phyloP scores from a whole-genome alignment of 2,113 vertebrate species.

The Danionella cerebrum region DNA sequence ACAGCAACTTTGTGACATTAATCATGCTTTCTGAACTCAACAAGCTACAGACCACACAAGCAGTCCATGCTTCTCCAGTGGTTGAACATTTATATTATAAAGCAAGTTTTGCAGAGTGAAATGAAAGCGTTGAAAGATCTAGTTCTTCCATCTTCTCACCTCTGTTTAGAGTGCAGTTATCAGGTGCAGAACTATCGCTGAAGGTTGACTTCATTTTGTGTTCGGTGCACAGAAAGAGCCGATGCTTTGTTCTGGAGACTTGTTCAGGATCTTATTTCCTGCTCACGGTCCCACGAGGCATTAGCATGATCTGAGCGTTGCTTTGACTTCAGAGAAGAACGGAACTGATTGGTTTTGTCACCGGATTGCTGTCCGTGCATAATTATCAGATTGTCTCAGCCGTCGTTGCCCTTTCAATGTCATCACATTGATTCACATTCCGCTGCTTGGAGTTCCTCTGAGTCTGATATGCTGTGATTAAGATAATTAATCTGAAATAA shows the following conservation, averaged over 20 bases:
- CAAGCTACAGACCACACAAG: no score
- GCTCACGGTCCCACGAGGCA: background rate
- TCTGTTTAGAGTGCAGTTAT: no score
- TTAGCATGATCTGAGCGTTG: background rate
- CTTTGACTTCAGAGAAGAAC: slow-evolving; percentile 6
- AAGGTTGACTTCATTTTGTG: no score
- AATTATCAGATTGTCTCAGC: slow-evolving; percentile 15
- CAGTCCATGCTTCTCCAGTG: no score
- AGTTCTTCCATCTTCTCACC: no score
- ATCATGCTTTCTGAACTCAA: no score
- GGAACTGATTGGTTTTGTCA: slow-evolving; percentile 18
- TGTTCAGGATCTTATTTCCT: background rate
- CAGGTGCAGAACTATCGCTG: no score
- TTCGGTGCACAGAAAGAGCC: background rate
- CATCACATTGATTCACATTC: slow-evolving; percentile 28
- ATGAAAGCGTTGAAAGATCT: no score
- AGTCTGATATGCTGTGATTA: slow-evolving; percentile 30
- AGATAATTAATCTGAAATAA: slow-evolving; percentile 34
- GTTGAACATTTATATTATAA: no score
- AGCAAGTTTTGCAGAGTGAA: no score
- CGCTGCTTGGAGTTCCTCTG: background rate
- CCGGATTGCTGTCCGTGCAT: background rate
- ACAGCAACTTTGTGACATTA: no score
- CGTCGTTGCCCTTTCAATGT: slow-evolving; percentile 19
- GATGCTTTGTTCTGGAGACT: no score